These are phyloP conservation scores for Petroica traversi DNA, from an alignment of 2,113 vertebrate genomes.

Conservation along the genomic window DNA sequence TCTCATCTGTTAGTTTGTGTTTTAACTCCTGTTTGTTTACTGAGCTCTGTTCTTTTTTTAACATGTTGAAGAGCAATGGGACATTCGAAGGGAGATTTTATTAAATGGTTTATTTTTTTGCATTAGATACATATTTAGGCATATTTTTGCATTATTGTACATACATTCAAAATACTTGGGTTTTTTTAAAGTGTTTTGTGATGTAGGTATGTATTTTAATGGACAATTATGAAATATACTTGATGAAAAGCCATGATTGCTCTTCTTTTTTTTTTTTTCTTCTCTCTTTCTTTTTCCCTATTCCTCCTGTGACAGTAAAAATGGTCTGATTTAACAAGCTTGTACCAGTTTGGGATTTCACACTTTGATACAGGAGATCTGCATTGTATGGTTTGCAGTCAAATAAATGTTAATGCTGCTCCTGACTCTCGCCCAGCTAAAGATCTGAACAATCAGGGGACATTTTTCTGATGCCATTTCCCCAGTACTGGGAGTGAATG, in stretches of 20 bases:
- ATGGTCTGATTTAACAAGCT: background rate
- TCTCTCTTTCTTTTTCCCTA: rapidly evolving
- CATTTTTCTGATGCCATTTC: background rate
- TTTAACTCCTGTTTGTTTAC: constrained; percentile 21
- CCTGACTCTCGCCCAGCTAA: background rate
- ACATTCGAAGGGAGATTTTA: constrained; percentile 49
- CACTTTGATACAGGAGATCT: background rate
- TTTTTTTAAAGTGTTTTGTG: constrained; percentile 52
- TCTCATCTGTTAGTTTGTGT: background rate
- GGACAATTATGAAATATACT: constrained; percentile 37
- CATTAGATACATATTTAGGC: constrained; percentile 53
- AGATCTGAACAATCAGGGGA: background rate
- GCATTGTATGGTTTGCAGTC: background rate
- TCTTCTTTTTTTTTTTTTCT: background rate
- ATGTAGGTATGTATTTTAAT: constrained; percentile 50
- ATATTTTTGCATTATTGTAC: constrained; percentile 65
- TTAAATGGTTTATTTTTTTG: constrained; percentile 61
- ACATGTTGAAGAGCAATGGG: constrained; percentile 23
- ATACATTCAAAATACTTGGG: constrained; percentile 9
- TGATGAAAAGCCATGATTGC: background rate
- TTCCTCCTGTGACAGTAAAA: background rate
- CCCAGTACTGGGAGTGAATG: background rate
- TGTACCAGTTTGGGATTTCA: background rate
- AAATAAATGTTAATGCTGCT: background rate
- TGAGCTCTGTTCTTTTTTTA: background rate